phyloP scores from a whole-genome alignment of 2,888 invertebrate genomes.

The Tyria jacobaeae region DNA sequence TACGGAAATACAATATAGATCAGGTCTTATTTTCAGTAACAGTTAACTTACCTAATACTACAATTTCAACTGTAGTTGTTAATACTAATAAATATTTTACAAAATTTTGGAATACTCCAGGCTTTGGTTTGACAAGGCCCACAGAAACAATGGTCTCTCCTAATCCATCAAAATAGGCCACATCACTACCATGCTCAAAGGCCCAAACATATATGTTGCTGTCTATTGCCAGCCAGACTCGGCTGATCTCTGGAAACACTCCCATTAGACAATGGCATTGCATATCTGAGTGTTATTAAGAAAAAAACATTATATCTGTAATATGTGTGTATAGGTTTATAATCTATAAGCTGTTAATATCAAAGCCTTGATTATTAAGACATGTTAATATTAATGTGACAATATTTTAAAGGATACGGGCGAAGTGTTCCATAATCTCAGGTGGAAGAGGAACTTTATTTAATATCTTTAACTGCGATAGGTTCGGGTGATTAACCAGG shows the following conservation, averaged over 20 bases:
- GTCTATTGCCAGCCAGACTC: conserved; percentile 99
- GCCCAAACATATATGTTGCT: conserved; percentile 99
- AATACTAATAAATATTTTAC: conserved; percentile 96
- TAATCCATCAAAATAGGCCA: conserved; percentile 98
- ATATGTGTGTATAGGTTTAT: too few species aligned
- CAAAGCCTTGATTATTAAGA: too few species aligned
- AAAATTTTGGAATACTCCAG: conserved; percentile 95
- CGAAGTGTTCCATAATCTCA: conserved; percentile 98
- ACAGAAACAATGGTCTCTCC: conserved; percentile 98
- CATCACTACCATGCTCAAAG: conserved; percentile 97
- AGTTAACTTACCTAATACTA: conserved; percentile 91
- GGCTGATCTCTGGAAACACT: conserved; percentile 97
- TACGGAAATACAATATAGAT: background rate
- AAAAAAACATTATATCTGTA: conserved; percentile 32
- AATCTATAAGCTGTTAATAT: too few species aligned
- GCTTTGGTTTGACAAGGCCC: conserved; percentile 95
- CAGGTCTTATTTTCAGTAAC: background rate
- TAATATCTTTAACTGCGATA: conserved; percentile 92
- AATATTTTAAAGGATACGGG: conserved; percentile 92
- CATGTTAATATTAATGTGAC: too few species aligned
- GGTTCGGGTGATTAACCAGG: conserved; percentile 89
- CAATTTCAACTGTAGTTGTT: conserved; percentile 97
- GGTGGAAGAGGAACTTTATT: conserved; percentile 96
- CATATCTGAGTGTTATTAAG: conserved; percentile 89
- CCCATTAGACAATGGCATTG: conserved; percentile 99